Conservation (phyloP, 2,113 vertebrate genomes). For the Siniperca chuatsi region DNA sequence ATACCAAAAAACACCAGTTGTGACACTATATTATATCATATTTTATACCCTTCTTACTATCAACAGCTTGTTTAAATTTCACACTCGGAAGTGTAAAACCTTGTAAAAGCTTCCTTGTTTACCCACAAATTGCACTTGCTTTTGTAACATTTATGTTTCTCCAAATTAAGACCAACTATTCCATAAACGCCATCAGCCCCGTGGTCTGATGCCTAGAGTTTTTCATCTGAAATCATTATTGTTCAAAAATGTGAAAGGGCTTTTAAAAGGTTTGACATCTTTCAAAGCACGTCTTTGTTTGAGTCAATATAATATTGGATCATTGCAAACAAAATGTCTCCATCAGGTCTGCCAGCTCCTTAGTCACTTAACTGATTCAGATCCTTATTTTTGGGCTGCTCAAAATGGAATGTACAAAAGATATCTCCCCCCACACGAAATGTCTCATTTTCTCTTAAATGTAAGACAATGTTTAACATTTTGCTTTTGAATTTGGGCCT, state of each 20-base stretch:
- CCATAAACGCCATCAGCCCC: background rate
- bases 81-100: background rate
- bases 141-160: background rate
- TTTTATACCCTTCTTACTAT: constrained; percentile 6
- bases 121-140: background rate
- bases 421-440: too few relatives aligned
- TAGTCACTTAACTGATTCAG: constrained; percentile 42
- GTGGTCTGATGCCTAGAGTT: background rate
- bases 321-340: constrained; percentile 22
- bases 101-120: constrained; percentile 5
- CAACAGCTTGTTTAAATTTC: constrained; percentile 34
- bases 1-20: too few relatives aligned
- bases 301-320: constrained; percentile 30
- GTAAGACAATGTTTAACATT: background rate
- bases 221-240: background rate
- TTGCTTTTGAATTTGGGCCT: background rate
- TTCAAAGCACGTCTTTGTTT: constrained; percentile 17
- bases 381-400: constrained; percentile 21
- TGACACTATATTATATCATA: background rate
- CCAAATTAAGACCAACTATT: background rate
- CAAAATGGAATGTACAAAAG: background rate
- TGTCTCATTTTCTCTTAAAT: background rate
- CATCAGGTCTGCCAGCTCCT: constrained; percentile 5
- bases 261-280: constrained; percentile 3
- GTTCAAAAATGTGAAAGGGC: background rate